Evolutionary conservation across 2,888 invertebrate genomes (phyloP), one percentile per base, ranked within the genome.

Genomic region (Elmis aenea): DNA sequence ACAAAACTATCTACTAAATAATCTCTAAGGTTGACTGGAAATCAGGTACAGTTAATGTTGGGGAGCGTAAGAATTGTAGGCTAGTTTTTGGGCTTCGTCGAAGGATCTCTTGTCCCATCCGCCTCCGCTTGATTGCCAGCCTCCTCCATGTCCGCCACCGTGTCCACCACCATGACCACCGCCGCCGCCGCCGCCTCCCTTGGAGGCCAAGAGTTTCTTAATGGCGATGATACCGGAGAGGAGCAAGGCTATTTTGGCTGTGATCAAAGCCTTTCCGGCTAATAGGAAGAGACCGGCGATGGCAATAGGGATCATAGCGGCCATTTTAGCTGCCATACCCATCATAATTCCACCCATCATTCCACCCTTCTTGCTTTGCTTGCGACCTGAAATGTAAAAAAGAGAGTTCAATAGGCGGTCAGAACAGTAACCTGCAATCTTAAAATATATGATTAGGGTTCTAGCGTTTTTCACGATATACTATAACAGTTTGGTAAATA

Each of bases 271-370:
- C 62, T 90, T 90, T 34, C 89, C 89, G 5, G 89, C 89, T 44
- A 89, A 61, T 13, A 88, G 67, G 71, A 88, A 89, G 5, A 90
- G 73, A 6, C 82, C 83, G 21, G 85, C 87, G 54, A 89, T 84
- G 4, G 83, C 86, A 2, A 89, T 61, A 0, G 89, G 89, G 13
- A 88, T 75, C 74, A 89, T 70, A 2, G 85, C 85, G 11, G 83
- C 82, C 79, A 88, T 79, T 67, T 89, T 89, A 77, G 86, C 87
- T 3, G 82, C 83, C 48, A 83, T 77, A 3, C 86, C 87, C 85
- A 87, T 87, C 82, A 87, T 85, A 85, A 90, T 85, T 78, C 85
- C 86, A 18, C 83, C 79, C 86, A 89, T 86, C 85, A 88, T 88
- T 57, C 87, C 39, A 3, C 26, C 24, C 2, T 28, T 86, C 74